These are phyloP conservation scores for Stenichneumon culpator DNA, from an alignment of 2,888 invertebrate species.

Conservation along the genomic window DNA sequence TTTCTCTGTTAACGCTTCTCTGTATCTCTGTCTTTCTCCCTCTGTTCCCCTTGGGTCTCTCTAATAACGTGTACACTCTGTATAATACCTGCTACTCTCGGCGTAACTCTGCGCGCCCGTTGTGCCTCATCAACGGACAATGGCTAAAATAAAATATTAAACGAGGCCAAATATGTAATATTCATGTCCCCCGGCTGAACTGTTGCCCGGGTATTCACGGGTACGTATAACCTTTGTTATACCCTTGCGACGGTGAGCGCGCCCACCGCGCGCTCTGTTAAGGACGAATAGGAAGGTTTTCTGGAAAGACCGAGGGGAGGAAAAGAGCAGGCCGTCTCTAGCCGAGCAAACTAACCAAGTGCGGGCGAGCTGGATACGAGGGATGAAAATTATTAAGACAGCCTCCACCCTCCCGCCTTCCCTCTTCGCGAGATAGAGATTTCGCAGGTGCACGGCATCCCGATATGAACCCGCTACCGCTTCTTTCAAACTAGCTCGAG, in stretches of 20 bases:
- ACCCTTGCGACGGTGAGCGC: constrained; percentile 44
- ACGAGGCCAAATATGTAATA: constrained; percentile 77
- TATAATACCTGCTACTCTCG: constrained; percentile 56
- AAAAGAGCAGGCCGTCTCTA: neutral
- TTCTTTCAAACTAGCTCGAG: neutral
- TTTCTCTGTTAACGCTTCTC: constrained; percentile 22
- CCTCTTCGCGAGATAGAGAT: constrained; percentile 40
- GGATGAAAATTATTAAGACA: constrained; percentile 64
- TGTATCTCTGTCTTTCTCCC: constrained; percentile 20
- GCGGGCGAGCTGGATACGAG: constrained; percentile 55
- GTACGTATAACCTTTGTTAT: constrained; percentile 58
- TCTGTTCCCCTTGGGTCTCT: constrained; percentile 31
- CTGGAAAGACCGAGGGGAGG: constrained; percentile 11
- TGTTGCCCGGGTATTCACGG: constrained; percentile 55
- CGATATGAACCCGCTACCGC: neutral
- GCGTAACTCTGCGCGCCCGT: constrained; percentile 65
- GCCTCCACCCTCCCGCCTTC: constrained; percentile 32
- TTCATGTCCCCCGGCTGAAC: constrained; percentile 72
- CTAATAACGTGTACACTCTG: constrained; percentile 57
- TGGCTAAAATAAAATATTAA: constrained; percentile 78
- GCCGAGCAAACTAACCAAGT: constrained; percentile 57
- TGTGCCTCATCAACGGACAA: constrained; percentile 78
- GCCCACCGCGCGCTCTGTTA: constrained; percentile 28
- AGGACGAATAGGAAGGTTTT: constrained; percentile 16
- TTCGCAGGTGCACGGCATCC: neutral